Percentiles rank a stretch among this genome's conserved stretches.
Evolutionary conservation across 2,113 vertebrate genomes (phyloP).

Genomic region (Chauna torquata): DNA sequence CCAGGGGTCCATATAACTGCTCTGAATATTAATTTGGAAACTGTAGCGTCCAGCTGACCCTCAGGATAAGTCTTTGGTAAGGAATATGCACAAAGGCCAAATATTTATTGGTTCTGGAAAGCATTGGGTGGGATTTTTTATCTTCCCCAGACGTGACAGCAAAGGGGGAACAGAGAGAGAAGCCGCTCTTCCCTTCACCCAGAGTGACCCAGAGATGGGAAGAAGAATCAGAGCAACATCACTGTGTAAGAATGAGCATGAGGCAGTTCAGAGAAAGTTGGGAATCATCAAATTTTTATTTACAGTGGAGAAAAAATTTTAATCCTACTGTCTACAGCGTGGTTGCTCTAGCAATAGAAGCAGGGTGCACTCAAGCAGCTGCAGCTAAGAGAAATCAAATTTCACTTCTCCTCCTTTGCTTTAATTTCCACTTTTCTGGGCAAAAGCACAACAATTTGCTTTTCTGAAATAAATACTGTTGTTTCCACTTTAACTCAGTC

Average conservation of each 20-base stretch:
- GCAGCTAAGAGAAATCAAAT: not conserved
- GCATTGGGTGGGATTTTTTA: not conserved
- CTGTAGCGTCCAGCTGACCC: not conserved
- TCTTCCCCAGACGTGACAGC: not conserved
- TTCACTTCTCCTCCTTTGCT: not conserved
- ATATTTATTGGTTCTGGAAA: not conserved
- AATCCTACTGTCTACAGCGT: not conserved
- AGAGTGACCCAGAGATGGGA: not conserved
- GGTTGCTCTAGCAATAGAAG: not conserved
- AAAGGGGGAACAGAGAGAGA: not conserved
- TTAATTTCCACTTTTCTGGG: not conserved
- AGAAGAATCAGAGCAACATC: not conserved
- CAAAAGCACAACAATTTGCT: not conserved
- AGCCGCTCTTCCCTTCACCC: not conserved
- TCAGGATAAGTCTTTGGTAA: not conserved
- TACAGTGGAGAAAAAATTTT: not conserved
- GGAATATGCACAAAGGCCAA: not conserved
- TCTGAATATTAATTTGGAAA: slow-evolving; percentile 17
- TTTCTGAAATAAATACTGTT: not conserved
- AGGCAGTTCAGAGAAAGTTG: not conserved
- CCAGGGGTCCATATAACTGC: not conserved
- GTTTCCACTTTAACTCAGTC: not conserved
- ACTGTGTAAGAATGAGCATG: not conserved
- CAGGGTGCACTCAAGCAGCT: not conserved
- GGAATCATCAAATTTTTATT: not conserved